Percentiles rank a stretch among this genome's conserved stretches.
Evolutionary conservation across 2,113 vertebrate species (phyloP).

Genomic region (Ailurus styani): DNA sequence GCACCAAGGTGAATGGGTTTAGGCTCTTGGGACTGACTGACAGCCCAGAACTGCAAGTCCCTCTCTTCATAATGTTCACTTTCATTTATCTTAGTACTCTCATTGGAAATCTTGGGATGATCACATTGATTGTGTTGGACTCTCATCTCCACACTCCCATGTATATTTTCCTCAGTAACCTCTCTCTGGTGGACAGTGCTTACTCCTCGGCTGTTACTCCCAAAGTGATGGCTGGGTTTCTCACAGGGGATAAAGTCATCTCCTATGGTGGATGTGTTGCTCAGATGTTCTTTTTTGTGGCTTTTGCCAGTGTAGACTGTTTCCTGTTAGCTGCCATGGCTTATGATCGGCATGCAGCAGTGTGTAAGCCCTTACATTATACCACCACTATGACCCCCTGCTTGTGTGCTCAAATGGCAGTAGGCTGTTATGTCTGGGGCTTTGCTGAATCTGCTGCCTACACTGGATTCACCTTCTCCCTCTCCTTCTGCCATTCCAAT

Average conservation of each 20-base stretch:
- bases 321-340: slow-evolving; percentile 54
- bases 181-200: slow-evolving; percentile 15
- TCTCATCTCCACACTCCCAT: slow-evolving; percentile 21
- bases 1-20: neutral
- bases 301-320: slow-evolving; percentile 55
- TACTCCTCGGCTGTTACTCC: slow-evolving; percentile 43
- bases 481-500: neutral
- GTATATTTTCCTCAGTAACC: slow-evolving; percentile 45
- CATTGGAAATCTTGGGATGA: slow-evolving; percentile 38
- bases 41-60: neutral
- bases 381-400: neutral
- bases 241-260: slow-evolving; percentile 6
- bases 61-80: neutral
- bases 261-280: slow-evolving; percentile 10
- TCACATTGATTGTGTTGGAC: neutral
- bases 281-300: slow-evolving; percentile 62
- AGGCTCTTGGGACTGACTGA: slow-evolving; percentile 13
- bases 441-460: neutral
- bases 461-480: neutral
- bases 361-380: slow-evolving; percentile 51
- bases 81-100: slow-evolving; percentile 3
- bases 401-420: neutral
- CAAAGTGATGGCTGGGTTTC: slow-evolving; percentile 24
- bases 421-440: neutral
- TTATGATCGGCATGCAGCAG: neutral